These are phyloP conservation scores for Drosophila pruinosa DNA, from an alignment of 1,140 invertebrate species.

Conservation along the genomic window DNA sequence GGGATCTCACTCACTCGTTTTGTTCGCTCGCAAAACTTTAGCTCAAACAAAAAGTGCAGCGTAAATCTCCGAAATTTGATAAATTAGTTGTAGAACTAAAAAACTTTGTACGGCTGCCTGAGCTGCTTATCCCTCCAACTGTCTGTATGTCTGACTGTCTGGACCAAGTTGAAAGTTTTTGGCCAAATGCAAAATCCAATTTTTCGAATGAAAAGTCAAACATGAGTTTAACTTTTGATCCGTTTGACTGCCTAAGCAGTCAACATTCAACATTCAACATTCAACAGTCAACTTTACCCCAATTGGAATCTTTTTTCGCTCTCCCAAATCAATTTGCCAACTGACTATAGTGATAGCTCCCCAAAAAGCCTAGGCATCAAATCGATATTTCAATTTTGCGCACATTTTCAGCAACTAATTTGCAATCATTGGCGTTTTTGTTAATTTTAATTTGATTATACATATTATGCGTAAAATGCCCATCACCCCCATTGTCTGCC, in stretches of 20 bases:
- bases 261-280: slow-evolving; percentile 53
- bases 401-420: slow-evolving; percentile 71
- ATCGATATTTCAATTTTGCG: slow-evolving; percentile 64
- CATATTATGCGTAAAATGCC: slow-evolving; percentile 38
- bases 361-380: background rate
- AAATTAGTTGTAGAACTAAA: slow-evolving; percentile 77
- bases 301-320: slow-evolving; percentile 12
- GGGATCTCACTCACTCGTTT: background rate
- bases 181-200: slow-evolving; percentile 78
- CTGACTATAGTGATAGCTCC: slow-evolving; percentile 4
- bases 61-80: slow-evolving; percentile 77
- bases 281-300: slow-evolving; percentile 23
- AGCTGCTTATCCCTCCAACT: slow-evolving; percentile 47
- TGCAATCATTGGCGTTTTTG: slow-evolving; percentile 76
- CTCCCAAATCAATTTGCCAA: slow-evolving; percentile 29
- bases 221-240: slow-evolving; percentile 81
- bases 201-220: slow-evolving; percentile 82
- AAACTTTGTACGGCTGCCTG: slow-evolving; percentile 48
- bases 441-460: slow-evolving; percentile 79
- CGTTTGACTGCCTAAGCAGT: slow-evolving; percentile 60
- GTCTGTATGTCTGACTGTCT: slow-evolving; percentile 33
- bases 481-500: background rate
- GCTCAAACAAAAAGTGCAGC: slow-evolving; percentile 63
- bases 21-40: slow-evolving; percentile 12
- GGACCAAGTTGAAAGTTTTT: slow-evolving; percentile 52